Conservation (phyloP, 2,888 invertebrate genomes). For the Sarcophaga subvicina region DNA sequence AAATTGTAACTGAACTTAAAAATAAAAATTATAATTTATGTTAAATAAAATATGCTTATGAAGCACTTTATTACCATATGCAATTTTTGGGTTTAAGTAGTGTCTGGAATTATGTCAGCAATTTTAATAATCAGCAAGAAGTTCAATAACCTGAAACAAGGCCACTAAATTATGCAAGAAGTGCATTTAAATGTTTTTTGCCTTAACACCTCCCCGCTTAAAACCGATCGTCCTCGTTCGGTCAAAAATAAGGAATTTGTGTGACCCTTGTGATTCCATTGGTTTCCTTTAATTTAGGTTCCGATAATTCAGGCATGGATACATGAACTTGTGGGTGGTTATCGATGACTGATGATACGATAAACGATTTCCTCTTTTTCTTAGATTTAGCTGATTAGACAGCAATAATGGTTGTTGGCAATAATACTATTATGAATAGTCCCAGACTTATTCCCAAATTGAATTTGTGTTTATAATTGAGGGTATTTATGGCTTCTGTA, state of each 20-base stretch:
- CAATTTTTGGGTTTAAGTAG: no score
- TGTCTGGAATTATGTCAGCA: no score
- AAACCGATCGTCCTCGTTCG: conserved; percentile 37
- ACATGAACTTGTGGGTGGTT: conserved; percentile 5
- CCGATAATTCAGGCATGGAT: conserved; percentile 45
- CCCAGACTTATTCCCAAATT: conserved; percentile 2
- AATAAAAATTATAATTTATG: no score
- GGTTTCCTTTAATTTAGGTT: neutral
- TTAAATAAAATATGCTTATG: no score
- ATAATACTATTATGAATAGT: no score
- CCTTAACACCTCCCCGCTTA: conserved; percentile 26
- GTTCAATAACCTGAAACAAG: no score
- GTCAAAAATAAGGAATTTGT: conserved; percentile 36
- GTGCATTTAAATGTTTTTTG: conserved; percentile 2
- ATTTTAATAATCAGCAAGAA: no score
- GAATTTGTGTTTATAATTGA: conserved; percentile 3
- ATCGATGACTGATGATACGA: conserved; percentile 15
- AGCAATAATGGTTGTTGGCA: no score
- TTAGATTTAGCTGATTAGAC: neutral
- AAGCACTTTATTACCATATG: no score
- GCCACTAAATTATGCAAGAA: no score
- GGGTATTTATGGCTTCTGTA: conserved; percentile 26
- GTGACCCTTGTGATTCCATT: conserved; percentile 5
- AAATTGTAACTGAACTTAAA: no score
- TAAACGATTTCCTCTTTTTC: conserved; percentile 4